Evolutionary conservation across 1,140 invertebrate genomes (phyloP), one percentile per base, ranked within the genome.

Genomic region (Vanessa tameamea): DNA sequence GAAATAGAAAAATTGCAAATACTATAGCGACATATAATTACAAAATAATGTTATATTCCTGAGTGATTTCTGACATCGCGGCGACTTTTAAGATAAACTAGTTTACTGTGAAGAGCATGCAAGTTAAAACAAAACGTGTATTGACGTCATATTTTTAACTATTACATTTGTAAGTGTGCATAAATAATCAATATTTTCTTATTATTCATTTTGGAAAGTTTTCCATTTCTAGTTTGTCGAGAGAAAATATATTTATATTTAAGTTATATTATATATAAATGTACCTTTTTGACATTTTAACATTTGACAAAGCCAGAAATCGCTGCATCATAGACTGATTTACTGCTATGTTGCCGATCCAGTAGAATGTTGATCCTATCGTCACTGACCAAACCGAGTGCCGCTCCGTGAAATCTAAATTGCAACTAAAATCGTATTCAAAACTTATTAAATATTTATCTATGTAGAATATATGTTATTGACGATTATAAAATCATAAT

Each of bases 301-400:
- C 84, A 14, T 94, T 96, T 0, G 96, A 95, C 50, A 97, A 86
- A 3, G 96, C 93, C n/a, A 97, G 82, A 84, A 96, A 97, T 70
- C 96, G 90, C 82, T 97, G 97, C 80, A 95, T 95, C 96, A 95
- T 97, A 76, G 94, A 96, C 88, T 98, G 97, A 89, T 97, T 98
- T 0, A 97, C 95, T 1, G 95, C 96, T 80, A 96, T 96, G 70
- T 95, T 95, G 75, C 97, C 95, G 0, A 98, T 91, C 95, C 96
- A 97, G 65, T 97, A 97, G 80, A 97, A 94, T 69, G 95, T 95
- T n/a, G 96, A 96, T 0, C 90, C 89, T 63, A 92, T 87, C 4
- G 87, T 82, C 0, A 92, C 84, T 11, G 89, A 88, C 82, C 86
- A 88, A 47, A 92, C 79, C 6, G 88, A 84, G 78, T 90, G 87